Evolutionary conservation across 2,888 invertebrate genomes (phyloP).

Genomic region (Cordylochernes scorpioides): DNA sequence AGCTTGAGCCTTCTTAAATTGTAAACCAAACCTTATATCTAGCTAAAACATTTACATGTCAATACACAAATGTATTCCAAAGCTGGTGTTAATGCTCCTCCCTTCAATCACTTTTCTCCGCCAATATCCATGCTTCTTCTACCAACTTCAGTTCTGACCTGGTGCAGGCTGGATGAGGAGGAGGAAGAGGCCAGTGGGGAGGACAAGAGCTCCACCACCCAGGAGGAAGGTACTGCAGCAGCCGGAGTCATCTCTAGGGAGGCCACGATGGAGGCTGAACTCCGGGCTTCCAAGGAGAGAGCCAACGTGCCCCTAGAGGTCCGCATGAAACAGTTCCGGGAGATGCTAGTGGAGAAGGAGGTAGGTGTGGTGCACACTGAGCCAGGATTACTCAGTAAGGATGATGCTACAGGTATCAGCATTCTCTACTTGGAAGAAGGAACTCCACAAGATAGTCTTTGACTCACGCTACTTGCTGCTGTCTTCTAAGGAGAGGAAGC

Average conservation of each 20-base stretch:
- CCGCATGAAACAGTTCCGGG: constrained; percentile 72
- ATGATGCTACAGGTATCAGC: constrained; percentile 48
- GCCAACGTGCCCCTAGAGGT: constrained; percentile 79
- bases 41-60: too few species aligned
- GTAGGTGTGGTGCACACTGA: constrained; percentile 26
- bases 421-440: constrained; percentile 98
- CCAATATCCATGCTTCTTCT: too few species aligned
- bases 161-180: constrained; percentile 4
- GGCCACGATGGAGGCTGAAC: constrained; percentile 79
- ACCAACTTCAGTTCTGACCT: not conserved
- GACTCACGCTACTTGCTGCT: constrained; percentile 83
- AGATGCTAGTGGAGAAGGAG: constrained; percentile 89
- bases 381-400: constrained; percentile 1
- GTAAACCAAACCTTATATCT: too few species aligned
- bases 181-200: constrained; percentile 10
- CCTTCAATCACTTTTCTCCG: too few species aligned
- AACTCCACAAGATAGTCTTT: constrained; percentile 96
- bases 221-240: too few species aligned
- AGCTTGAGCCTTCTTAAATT: too few species aligned
- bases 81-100: too few species aligned
- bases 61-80: too few species aligned
- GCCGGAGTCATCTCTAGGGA: too few species aligned
- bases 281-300: constrained; percentile 62
- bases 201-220: constrained; percentile 16
- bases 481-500: constrained; percentile 76